phyloP scores from a whole-genome alignment of 2,113 vertebrate species.

The Pleuronectes platessa region DNA sequence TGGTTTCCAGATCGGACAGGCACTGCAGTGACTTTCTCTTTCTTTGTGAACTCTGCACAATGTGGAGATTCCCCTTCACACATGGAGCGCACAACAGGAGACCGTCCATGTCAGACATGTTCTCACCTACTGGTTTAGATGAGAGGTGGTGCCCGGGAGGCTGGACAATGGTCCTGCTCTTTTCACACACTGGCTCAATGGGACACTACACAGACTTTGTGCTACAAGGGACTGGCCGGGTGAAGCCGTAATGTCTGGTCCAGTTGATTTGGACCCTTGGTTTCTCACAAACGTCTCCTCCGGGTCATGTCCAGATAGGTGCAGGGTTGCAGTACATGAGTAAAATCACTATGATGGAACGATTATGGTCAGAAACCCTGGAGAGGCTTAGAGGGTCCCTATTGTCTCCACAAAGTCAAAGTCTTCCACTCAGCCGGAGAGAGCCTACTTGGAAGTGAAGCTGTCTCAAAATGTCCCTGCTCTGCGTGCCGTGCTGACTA shows the following conservation, averaged over 20 bases:
- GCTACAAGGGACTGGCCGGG: too few relatives aligned
- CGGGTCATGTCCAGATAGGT: background rate
- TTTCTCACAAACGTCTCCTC: background rate
- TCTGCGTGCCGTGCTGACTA: background rate
- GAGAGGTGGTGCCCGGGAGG: background rate
- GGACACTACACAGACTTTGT: too few relatives aligned
- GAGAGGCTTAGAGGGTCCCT: conserved; percentile 29
- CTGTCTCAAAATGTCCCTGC: background rate
- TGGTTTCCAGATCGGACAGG: too few relatives aligned
- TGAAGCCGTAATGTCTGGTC: too few relatives aligned
- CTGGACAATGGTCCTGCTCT: background rate
- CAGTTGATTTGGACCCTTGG: background rate
- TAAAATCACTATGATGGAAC: background rate
- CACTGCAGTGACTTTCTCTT: too few relatives aligned
- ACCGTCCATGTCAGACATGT: background rate
- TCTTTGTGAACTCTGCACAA: background rate
- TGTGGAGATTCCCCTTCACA: background rate
- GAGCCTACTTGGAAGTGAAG: conserved; percentile 27
- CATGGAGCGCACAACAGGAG: background rate
- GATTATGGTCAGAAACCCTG: conserved; percentile 32
- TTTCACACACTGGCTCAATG: background rate
- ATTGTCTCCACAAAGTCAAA: conserved; percentile 29
- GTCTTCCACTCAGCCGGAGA: conserved; percentile 12
- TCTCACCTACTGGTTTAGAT: background rate
- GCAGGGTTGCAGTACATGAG: too few relatives aligned